Percentiles rank a stretch among this genome's conserved stretches.
These are phyloP conservation scores for Brachyistius frenatus DNA, from an alignment of 2,113 vertebrate genomes.

Conservation along the genomic window DNA sequence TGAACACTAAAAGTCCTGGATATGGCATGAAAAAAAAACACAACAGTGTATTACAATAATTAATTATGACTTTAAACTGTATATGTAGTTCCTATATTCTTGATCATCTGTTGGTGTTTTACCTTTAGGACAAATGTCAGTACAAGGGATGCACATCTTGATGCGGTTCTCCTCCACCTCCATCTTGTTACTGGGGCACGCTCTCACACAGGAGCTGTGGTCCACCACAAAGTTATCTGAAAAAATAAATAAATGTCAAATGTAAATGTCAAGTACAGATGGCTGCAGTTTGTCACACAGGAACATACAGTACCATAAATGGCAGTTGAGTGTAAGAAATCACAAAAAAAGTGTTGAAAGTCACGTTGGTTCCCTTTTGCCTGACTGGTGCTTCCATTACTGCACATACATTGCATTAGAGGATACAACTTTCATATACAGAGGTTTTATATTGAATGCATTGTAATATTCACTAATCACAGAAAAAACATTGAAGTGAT, in stretches of 20 bases:
- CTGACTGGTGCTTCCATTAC: background rate
- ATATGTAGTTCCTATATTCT: background rate
- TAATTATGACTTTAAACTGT: too few species aligned
- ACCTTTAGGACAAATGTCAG: conserved; percentile 99
- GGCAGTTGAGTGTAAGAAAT: conserved; percentile 12
- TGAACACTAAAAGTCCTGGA: too few species aligned
- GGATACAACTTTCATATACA: background rate
- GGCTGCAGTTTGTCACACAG: conserved; percentile 45
- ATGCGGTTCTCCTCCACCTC: conserved; percentile 97
- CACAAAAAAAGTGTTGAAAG: conserved; percentile 24
- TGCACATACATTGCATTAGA: background rate
- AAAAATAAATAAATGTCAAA: conserved; percentile 60
- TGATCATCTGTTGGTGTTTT: background rate
- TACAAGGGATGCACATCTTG: conserved; percentile 98
- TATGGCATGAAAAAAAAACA: too few species aligned
- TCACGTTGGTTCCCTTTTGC: conserved; percentile 21
- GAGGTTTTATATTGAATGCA: background rate
- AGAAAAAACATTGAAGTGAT: too few species aligned
- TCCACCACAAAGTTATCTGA: conserved; percentile 99
- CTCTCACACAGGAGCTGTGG: conserved; percentile 97
- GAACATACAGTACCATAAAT: conserved; percentile 24
- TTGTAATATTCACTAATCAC: background rate
- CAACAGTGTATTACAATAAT: too few species aligned
- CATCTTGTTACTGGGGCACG: conserved; percentile 98
- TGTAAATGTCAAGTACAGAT: conserved; percentile 55